Evolutionary conservation across 2,888 invertebrate species (phyloP), one percentile per base, ranked within the genome.

Genomic region (Autographa pulchrina): DNA sequence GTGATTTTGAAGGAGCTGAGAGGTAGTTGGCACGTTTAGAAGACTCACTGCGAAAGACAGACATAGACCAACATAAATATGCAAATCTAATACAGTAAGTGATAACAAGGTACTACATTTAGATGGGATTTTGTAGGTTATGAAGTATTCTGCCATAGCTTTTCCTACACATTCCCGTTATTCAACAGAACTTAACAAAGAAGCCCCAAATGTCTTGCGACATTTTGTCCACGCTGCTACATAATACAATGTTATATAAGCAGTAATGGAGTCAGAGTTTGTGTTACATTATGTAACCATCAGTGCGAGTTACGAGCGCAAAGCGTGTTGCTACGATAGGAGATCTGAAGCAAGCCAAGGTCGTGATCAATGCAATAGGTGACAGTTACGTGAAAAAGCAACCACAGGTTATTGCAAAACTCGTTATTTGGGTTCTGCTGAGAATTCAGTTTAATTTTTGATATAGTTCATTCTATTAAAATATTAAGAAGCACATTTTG

Each of bases 201-300:
- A 88, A 88, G 86, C 87, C 86, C 82, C 87, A 87, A 89, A 85
- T 79, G 78, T 83, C 86, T 88, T 82, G 86, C 90, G 91, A 91
- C 90, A 92, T 91, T 86, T 91, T 87, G 89, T 88, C 86, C 86
- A 86, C 86, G 82, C 84, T 77, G 88, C 90, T 87, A 89, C 88
- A 90, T 90, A 91, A 90, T 90, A 88, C 86, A 67, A 67, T 52
- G 70, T 93, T 93, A 91, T 86, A 87, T 92, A 92, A 93, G 81
- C 72, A 74, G 78, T 85, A 89, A 89, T 88, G 87, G 88, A 92
- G 90, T 89, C 89, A 88, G 84, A 90, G 90, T 90, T 90, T 89
- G 89, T 86, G 86, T 89, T 88, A 80, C 81, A 75, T 93, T 92
- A 91, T 82, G 83, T 91, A 93, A 93, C n/a, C 74, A 71, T 72